phyloP scores from a whole-genome alignment of 1,140 invertebrate species.

The Wiebesia pumilae region DNA sequence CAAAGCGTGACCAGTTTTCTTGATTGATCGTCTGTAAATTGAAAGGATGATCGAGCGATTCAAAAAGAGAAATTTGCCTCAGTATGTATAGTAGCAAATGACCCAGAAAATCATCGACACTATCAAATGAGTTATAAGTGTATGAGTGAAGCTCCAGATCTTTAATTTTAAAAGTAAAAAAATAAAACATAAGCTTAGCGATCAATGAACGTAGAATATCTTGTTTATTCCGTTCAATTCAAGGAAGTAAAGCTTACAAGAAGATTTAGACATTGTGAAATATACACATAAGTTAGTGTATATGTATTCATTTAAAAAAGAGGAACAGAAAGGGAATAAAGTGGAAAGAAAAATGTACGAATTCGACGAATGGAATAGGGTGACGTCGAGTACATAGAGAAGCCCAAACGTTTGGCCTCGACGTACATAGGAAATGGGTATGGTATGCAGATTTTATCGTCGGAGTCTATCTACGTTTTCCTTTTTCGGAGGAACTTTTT shows the following conservation, averaged over 20 bases:
- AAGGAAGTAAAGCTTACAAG: conserved; percentile 23
- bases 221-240: background rate
- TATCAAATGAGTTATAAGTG: no score
- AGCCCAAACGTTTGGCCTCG: conserved; percentile 46
- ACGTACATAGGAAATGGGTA: conserved; percentile 59
- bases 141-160: background rate
- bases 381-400: conserved; percentile 51
- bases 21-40: conserved; percentile 34
- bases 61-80: conserved; percentile 1
- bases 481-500: conserved; percentile 15
- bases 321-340: background rate
- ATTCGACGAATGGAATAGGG: conserved; percentile 28
- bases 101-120: conserved; percentile 36
- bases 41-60: conserved; percentile 20
- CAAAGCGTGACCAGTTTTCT: conserved; percentile 21
- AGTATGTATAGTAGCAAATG: conserved; percentile 10
- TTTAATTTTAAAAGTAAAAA: conserved; percentile 8
- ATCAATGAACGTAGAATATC: conserved; percentile 11
- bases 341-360: conserved; percentile 16
- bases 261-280: background rate
- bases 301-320: background rate
- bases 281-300: background rate
- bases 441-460: conserved; percentile 62
- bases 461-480: conserved; percentile 36
- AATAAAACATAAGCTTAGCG: background rate